Conservation (phyloP, 53 echinoderm and acorn worm genomes). For the Holothuria leucospilota region DNA sequence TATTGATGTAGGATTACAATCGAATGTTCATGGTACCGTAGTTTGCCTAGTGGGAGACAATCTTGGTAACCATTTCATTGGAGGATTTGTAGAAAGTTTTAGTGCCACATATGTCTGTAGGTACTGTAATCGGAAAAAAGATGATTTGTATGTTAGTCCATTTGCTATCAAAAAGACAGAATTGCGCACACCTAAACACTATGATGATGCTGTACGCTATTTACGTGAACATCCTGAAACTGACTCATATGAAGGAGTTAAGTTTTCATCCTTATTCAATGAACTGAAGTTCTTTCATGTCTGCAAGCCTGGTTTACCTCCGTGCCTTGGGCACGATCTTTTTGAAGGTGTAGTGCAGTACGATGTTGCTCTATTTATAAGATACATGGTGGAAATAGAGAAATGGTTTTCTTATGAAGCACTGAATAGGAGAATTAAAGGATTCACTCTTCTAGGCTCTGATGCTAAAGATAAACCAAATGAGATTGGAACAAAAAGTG, state of each 20-base stretch:
- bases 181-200: slow-evolving; percentile 46
- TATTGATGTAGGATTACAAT: slow-evolving; percentile 14
- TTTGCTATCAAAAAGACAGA: slow-evolving; percentile 1
- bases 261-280: slow-evolving; percentile 61
- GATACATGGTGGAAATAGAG: slow-evolving; percentile 40
- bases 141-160: slow-evolving; percentile 30
- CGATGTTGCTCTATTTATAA: slow-evolving; percentile 54
- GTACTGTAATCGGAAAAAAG: slow-evolving; percentile 44
- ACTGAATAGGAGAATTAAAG: slow-evolving; percentile 56
- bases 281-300: slow-evolving; percentile 68
- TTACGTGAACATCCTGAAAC: slow-evolving; percentile 24
- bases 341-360: slow-evolving; percentile 64
- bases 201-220: slow-evolving; percentile 35
- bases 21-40: slow-evolving; percentile 38
- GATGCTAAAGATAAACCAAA: slow-evolving; percentile 48
- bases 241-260: slow-evolving; percentile 16
- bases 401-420: slow-evolving; percentile 59
- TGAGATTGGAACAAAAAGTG: slow-evolving; percentile 13
- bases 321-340: slow-evolving; percentile 32
- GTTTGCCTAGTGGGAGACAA: slow-evolving; percentile 68
- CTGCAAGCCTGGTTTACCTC: slow-evolving; percentile 70
- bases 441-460: slow-evolving; percentile 27
- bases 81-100: slow-evolving; percentile 70
- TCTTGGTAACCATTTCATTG: slow-evolving; percentile 64
- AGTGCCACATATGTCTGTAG: slow-evolving; percentile 47